These are phyloP conservation scores for Agrotis exclamationis DNA, from an alignment of 2,888 invertebrate genomes.

Conservation along the genomic window DNA sequence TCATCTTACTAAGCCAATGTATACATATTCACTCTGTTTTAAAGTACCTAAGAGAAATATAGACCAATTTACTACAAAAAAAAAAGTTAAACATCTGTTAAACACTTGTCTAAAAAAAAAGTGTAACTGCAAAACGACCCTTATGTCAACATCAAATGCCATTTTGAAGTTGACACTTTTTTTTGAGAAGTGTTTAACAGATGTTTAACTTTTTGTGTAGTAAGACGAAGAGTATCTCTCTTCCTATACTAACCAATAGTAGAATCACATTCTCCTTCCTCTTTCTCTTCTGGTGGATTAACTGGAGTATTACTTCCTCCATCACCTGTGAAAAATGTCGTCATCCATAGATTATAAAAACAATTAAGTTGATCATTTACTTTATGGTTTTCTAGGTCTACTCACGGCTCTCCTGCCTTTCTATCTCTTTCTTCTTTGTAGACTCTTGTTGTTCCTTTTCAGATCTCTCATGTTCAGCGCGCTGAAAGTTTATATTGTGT, in stretches of 20 bases:
- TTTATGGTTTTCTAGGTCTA: conserved; percentile 10
- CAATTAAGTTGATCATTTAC: neutral
- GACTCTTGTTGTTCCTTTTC: conserved; percentile 91
- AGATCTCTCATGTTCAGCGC: conserved; percentile 93
- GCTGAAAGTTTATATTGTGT: conserved; percentile 74
- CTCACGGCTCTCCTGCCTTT: conserved; percentile 89
- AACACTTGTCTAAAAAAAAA: too few species aligned
- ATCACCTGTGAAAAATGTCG: conserved; percentile 65
- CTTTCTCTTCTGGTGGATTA: conserved; percentile 79
- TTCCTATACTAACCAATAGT: conserved; percentile 75
- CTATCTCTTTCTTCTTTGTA: conserved; percentile 78
- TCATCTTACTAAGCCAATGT: too few species aligned
- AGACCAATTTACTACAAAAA: too few species aligned
- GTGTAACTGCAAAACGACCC: too few species aligned
- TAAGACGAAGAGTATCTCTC: neutral
- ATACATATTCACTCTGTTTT: too few species aligned
- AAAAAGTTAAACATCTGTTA: too few species aligned
- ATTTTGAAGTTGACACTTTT: too few species aligned
- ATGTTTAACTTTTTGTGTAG: too few species aligned
- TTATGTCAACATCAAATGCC: too few species aligned
- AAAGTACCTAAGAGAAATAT: too few species aligned
- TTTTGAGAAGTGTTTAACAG: too few species aligned
- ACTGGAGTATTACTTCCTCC: conserved; percentile 86
- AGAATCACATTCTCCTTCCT: conserved; percentile 88
- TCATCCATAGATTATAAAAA: neutral